Evolutionary conservation across 2,797 vertebrate species (phyloP), one percentile per base, ranked within the genome.

Genomic region (Anabas testudineus): DNA sequence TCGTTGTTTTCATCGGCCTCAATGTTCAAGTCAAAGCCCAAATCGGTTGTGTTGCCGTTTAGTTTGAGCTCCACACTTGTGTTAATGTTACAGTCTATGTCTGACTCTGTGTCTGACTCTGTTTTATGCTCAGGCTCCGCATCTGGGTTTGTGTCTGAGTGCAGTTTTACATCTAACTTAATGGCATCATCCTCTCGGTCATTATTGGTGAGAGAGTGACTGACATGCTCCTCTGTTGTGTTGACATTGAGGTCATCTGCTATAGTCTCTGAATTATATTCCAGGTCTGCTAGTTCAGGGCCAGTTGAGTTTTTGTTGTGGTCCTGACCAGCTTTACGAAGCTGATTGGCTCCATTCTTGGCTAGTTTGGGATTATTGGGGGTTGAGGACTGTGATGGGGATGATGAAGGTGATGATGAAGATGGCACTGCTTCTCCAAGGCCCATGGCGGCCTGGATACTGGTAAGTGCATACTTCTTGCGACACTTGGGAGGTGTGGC

Each of bases 291-390:
- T 0, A 28, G 2, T 7, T 86, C 89, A 3, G 64, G 52, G 19
- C 39, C 71, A 0, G 94, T 92, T 0, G 94, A 82, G 86, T 99
- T 99, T 88, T 92, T 97, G 91, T 99, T 99, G 81, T 95, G 96
- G 88, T 99, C 97, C 74, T 97, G 96, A 26, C 94, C 96, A 0
- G 97, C 97, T 90, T 98, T 98, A 43, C 97, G 95, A 26, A 98
- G 95, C 91, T 97, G 96, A 87, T 99, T 99, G 71, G 95, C 96
- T 8, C 97, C 97, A 2, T 99, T 99, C 87, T 99, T 99, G 66
- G 97, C 95, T 71, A 98, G 91, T 89, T 99, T 99, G 51, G 95
- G 95, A 73, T 99, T 99, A 83, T 93, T 94, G 37, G 95, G 94
- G 30, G 86, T 86, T 1, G 63, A 57, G 3, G 77, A 63, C 64